Evolutionary conservation across 1,140 invertebrate species (phyloP), one percentile per base, ranked within the genome.

Genomic region (Ganaspis sp.): DNA sequence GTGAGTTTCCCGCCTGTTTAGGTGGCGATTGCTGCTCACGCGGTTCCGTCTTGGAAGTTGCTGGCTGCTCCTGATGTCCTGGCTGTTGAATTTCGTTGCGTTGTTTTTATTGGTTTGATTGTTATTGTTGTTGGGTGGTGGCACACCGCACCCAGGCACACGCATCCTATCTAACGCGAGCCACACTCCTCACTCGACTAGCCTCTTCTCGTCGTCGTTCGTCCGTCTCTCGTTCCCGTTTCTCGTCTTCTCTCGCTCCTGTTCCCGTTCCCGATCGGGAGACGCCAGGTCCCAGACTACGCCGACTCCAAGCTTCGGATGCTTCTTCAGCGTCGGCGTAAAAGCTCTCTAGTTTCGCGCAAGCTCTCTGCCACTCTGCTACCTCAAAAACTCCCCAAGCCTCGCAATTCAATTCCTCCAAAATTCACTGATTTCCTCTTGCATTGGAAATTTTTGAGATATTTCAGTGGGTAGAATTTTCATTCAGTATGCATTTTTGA

Each of bases 81-180:
- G 26, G 29, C 64, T 70, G 23, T 70, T 77, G 74, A 70, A 15
- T 73, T 74, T 74, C 38, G 69, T 26, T 71, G 37, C 37, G 73
- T 74, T n/a, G 5, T 42, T 69, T 17, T 72, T 64, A 29, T 8
- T 19, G 40, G 70, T 17, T 49, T 49, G 45, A 49, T 76, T 82
- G 37, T 77, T 74, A 79, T 76, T 75, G 72, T 38, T 73, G 76
- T 81, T 82, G 83, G 87, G 82, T 89, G 88, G 85, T 85, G 86
- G 84, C 78, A 87, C 89, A 89, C 89, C 88, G 89, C 90, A 87
- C 88, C 88, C 90, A 91, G 84, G 87, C 86, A 89, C 89, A 90
- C 89, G 90, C 90, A 91, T 91, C 89, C 89, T 91, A 90, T 81
- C 89, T 86, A 88, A 87, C 88, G 82, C 86, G 87, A 84, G 84